Conservation (phyloP, 2,888 invertebrate species). For the Cremastobaeus sp. region DNA sequence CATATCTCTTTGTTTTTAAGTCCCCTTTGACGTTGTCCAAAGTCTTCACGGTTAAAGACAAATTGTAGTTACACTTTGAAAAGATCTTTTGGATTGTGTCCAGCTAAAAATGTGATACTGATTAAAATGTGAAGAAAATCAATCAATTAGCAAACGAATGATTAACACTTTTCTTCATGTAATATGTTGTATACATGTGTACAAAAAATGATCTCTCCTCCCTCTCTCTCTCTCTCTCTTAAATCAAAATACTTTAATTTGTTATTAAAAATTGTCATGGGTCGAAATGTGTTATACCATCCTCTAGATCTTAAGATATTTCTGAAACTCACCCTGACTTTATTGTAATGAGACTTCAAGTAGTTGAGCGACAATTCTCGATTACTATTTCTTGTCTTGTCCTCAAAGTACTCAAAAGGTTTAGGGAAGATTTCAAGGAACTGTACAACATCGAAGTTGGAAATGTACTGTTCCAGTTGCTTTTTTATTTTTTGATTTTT, state of each 20-base stretch:
- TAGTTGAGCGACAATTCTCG: constrained; percentile 61
- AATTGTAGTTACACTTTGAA: constrained; percentile 38
- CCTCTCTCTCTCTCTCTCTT: too few relatives aligned
- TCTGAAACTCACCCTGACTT: constrained; percentile 54
- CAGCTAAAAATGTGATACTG: constrained; percentile 33
- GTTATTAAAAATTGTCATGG: too few relatives aligned
- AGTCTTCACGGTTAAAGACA: constrained; percentile 65
- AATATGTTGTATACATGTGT: too few relatives aligned
- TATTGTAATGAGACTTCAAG: constrained; percentile 63
- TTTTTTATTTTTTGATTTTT: constrained; percentile 67
- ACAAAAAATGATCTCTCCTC: too few relatives aligned
- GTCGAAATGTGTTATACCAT: too few relatives aligned
- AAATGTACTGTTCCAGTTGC: constrained; percentile 77
- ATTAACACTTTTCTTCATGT: too few relatives aligned
- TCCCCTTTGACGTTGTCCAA: constrained; percentile 57
- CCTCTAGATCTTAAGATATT: too few relatives aligned
- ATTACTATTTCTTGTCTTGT: constrained; percentile 60
- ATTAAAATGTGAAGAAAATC: too few relatives aligned
- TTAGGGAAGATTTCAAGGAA: constrained; percentile 79
- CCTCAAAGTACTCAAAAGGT: constrained; percentile 73
- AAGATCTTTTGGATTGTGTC: constrained; percentile 63
- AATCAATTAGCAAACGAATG: too few relatives aligned
- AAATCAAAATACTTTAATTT: too few relatives aligned
- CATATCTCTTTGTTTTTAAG: constrained; percentile 64
- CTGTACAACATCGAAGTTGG: constrained; percentile 76